These are phyloP conservation scores for Punctoribates punctum DNA, from an alignment of 2,888 invertebrate genomes.

Conservation along the genomic window DNA sequence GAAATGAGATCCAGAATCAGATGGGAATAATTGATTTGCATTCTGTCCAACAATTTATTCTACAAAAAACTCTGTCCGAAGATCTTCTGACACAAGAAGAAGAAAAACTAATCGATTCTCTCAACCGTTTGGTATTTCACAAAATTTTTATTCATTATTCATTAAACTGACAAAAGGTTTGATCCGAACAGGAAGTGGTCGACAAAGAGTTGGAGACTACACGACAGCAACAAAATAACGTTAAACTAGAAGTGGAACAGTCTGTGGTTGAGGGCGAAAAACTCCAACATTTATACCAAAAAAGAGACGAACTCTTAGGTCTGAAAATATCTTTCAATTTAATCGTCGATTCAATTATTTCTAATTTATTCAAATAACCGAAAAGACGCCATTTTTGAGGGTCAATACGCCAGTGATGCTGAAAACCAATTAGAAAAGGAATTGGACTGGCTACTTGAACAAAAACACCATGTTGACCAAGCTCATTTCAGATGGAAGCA, in stretches of 20 bases:
- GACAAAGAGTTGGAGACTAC: constrained; percentile 48
- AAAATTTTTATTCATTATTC: background rate
- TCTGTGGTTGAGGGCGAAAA: constrained; percentile 51
- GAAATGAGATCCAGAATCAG: constrained; percentile 29
- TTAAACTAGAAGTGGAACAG: constrained; percentile 48
- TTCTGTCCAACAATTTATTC: constrained; percentile 46
- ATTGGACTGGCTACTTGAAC: constrained; percentile 56
- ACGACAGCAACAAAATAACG: constrained; percentile 46
- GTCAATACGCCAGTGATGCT: constrained; percentile 57
- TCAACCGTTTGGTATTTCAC: constrained; percentile 46
- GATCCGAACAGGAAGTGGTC: constrained; percentile 48
- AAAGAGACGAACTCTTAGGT: constrained; percentile 57
- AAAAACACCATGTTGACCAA: constrained; percentile 56
- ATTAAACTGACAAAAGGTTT: background rate
- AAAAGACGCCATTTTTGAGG: constrained; percentile 56
- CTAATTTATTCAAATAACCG: background rate
- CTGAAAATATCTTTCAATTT: constrained; percentile 43
- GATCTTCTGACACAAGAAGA: constrained; percentile 45
- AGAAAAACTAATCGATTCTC: constrained; percentile 46
- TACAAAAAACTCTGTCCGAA: constrained; percentile 46
- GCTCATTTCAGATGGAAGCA: constrained; percentile 59
- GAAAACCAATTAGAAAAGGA: constrained; percentile 58
- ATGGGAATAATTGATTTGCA: constrained; percentile 41
- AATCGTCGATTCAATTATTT: background rate
- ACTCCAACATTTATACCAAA: constrained; percentile 54